Percentiles rank a stretch among this genome's conserved stretches.
These are phyloP conservation scores for Tachypleus tridentatus DNA, from an alignment of 1,140 invertebrate genomes.

Conservation along the genomic window DNA sequence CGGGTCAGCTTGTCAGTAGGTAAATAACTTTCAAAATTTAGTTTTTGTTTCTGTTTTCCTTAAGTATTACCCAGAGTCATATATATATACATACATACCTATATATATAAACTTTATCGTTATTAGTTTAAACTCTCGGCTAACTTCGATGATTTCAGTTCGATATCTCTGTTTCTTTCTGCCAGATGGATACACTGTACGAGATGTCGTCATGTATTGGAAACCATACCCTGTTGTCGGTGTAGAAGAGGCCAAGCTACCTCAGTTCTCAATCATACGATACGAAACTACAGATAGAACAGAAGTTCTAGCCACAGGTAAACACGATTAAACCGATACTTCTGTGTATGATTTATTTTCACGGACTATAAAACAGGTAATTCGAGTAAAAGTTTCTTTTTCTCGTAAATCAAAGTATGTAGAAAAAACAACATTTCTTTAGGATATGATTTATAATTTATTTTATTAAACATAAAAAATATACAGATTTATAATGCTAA, in stretches of 20 bases:
- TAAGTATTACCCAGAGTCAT: too few species aligned
- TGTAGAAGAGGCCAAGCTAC: slow-evolving; percentile 83
- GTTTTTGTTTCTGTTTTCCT: too few species aligned
- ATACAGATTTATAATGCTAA: neutral
- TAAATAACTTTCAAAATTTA: too few species aligned
- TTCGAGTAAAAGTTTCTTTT: neutral
- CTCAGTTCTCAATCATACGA: slow-evolving; percentile 88
- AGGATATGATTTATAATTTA: neutral
- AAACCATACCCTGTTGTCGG: slow-evolving; percentile 69
- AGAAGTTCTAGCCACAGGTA: slow-evolving; percentile 64
- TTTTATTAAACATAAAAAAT: slow-evolving; percentile 3
- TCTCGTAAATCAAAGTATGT: neutral
- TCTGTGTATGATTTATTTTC: too few species aligned
- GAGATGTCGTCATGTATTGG: slow-evolving; percentile 98
- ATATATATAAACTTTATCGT: neutral
- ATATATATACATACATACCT: slow-evolving; percentile 1
- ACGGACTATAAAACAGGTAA: too few species aligned
- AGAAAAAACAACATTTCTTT: neutral
- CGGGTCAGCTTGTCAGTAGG: too few species aligned
- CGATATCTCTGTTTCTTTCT: slow-evolving; percentile 2
- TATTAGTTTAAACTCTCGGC: neutral
- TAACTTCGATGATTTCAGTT: too few species aligned
- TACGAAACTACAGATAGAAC: slow-evolving; percentile 87
- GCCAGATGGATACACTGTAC: slow-evolving; percentile 90
- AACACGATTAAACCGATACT: slow-evolving; percentile 29